Evolutionary conservation across 1,140 invertebrate species (phyloP), one percentile per base, ranked within the genome.

Genomic region (Ceratina australensis): DNA sequence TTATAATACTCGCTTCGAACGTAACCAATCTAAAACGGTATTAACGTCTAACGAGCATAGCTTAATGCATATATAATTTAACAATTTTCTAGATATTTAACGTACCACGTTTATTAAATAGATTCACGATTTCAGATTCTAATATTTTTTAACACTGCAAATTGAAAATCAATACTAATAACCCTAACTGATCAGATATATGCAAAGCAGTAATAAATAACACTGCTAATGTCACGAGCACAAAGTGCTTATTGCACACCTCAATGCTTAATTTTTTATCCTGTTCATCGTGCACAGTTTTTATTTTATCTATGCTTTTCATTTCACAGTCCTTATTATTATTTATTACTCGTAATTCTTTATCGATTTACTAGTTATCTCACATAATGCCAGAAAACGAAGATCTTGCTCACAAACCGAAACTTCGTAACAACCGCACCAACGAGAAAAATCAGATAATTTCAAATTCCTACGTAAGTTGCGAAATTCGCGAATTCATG

Each of bases 391-490:
- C 84, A 28, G 81, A 85, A 15, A 79, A 52, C 47, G 86, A 88
- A 69, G 74, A 85, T 10, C 24, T 74, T 72, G 28, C 69, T 52
- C 47, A 60, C 3, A 87, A 72, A 79, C 72, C 81, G 50, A 88
- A 89, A 72, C 86, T 90, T 76, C 87, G 88, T 69, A 72, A 79
- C 71, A 50, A 22, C 65, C 57, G 5, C 7, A 15, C 57, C 24
- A 63, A 50, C 33, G 67, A 86, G 42, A 63, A 66, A 74, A 81
- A 79, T 16, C 66, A 80, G 78, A 85, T 79, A 81, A n/a, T 80
- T 81, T 82, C 87, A 16, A 84, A 83, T 74, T 89, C 84, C 67
- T 90, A 88, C 79, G 89, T 90, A 89, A 90, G 89, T 90, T 20
- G 18, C 20, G 13, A 20, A 57, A 49, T 56, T 16, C 22, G 4